phyloP scores from a whole-genome alignment of 2,888 invertebrate species.

The Aelia acuminata region DNA sequence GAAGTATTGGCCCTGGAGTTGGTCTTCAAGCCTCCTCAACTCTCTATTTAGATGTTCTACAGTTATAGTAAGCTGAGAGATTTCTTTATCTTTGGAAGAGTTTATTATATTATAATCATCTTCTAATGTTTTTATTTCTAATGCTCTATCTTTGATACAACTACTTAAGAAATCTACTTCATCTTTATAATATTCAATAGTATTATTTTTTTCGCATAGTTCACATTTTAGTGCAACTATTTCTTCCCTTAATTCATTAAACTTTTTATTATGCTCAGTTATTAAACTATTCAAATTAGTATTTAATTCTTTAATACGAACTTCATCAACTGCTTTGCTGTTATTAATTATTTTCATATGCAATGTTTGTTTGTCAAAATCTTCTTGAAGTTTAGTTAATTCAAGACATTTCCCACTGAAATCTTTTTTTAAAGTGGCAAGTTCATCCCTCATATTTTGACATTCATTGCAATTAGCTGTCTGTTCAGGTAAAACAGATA shows the following conservation, averaged over 20 bases:
- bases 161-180: constrained; percentile 52
- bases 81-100: constrained; percentile 55
- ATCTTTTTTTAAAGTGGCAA: constrained; percentile 36
- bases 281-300: neutral
- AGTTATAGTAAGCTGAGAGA: constrained; percentile 24
- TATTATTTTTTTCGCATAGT: constrained; percentile 50
- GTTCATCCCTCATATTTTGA: neutral
- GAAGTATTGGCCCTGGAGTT: constrained; percentile 36
- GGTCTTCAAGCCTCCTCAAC: constrained; percentile 8
- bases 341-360: neutral
- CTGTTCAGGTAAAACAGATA: neutral
- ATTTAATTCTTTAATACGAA: constrained; percentile 22
- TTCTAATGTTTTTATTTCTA: constrained; percentile 46
- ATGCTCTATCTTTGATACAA: constrained; percentile 42
- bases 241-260: constrained; percentile 47
- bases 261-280: neutral
- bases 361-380: neutral
- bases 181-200: constrained; percentile 47
- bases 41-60: constrained; percentile 52
- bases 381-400: constrained; percentile 19
- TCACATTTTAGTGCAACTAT: constrained; percentile 50
- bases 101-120: constrained; percentile 58
- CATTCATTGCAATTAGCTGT: constrained; percentile 9
- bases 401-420: constrained; percentile 37
- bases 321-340: neutral